phyloP scores from a whole-genome alignment of 2,113 vertebrate genomes.

The Polypterus bichir region DNA sequence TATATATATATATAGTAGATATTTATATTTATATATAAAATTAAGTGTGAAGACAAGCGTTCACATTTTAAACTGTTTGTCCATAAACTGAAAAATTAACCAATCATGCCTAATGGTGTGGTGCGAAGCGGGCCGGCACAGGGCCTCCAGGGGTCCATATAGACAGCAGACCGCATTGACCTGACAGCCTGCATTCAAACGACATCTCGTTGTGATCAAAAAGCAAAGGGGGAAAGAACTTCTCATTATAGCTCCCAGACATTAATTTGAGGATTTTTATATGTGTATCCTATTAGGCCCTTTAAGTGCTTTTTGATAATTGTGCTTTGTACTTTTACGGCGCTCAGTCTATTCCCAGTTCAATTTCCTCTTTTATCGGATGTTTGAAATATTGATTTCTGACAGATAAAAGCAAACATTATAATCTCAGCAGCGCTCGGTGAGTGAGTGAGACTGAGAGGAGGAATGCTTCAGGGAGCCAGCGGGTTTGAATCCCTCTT shows the following conservation, averaged over 20 bases:
- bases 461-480: slow-evolving; percentile 68
- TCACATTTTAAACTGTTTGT: slow-evolving; percentile 28
- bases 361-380: slow-evolving; percentile 99
- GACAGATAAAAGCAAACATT: slow-evolving; percentile 99
- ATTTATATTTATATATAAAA: no score
- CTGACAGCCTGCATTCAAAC: slow-evolving; percentile 52
- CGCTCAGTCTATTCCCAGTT: slow-evolving; percentile 99
- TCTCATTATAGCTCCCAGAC: slow-evolving; percentile 82
- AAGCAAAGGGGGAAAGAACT: slow-evolving; percentile 53
- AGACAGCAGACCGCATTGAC: slow-evolving; percentile 68
- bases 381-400: slow-evolving; percentile 99
- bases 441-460: slow-evolving; percentile 65
- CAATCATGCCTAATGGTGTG: slow-evolving; percentile 76
- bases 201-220: slow-evolving; percentile 71
- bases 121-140: slow-evolving; percentile 58
- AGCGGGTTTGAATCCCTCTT: slow-evolving; percentile 69
- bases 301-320: slow-evolving; percentile 99
- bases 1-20: no score
- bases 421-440: slow-evolving; percentile 89
- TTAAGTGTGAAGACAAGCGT: no score
- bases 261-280: slow-evolving; percentile 98
- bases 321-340: slow-evolving; percentile 99
- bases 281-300: slow-evolving; percentile 97
- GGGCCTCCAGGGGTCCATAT: slow-evolving; percentile 67
- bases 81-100: slow-evolving; percentile 84